Percentiles rank a stretch among this genome's conserved stretches.
Conservation (phyloP, 2,113 vertebrate genomes). For the Phaetusa simplex region DNA sequence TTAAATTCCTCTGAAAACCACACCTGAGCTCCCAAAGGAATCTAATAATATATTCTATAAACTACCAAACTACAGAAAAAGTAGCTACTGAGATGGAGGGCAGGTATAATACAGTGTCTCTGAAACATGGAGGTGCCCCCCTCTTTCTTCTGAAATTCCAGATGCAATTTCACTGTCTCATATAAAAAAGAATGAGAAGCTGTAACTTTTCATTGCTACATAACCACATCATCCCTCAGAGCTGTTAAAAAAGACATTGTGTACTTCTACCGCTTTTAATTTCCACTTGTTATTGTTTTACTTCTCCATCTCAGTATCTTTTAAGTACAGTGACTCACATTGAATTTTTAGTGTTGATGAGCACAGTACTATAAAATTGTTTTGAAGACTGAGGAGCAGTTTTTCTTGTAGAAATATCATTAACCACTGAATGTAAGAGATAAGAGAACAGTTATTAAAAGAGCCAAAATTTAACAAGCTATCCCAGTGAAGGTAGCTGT, state of each 20-base stretch:
- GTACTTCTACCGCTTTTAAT: conserved; percentile 8
- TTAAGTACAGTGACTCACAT: background rate
- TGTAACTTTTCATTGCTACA: conserved; percentile 31
- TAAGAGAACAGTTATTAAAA: background rate
- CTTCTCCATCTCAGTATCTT: background rate
- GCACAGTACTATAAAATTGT: background rate
- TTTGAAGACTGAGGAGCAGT: background rate
- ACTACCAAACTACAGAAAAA: background rate
- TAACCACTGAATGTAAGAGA: background rate
- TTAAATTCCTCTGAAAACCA: background rate
- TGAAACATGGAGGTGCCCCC: background rate
- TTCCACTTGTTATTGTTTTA: conserved; percentile 26
- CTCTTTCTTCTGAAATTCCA: background rate
- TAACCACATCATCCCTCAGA: conserved; percentile 1
- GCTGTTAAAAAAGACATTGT: background rate
- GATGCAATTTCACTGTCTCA: conserved; percentile 2
- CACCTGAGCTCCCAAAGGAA: background rate
- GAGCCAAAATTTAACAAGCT: background rate
- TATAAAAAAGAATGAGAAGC: conserved; percentile 17
- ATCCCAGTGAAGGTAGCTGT: background rate
- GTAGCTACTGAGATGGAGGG: background rate
- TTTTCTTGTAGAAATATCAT: background rate
- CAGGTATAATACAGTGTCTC: background rate
- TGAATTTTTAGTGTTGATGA: background rate
- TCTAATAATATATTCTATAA: background rate